Percentiles rank a stretch among this genome's conserved stretches.
Evolutionary conservation across 2,113 vertebrate species (phyloP).

Genomic region (Vireo altiloquus): DNA sequence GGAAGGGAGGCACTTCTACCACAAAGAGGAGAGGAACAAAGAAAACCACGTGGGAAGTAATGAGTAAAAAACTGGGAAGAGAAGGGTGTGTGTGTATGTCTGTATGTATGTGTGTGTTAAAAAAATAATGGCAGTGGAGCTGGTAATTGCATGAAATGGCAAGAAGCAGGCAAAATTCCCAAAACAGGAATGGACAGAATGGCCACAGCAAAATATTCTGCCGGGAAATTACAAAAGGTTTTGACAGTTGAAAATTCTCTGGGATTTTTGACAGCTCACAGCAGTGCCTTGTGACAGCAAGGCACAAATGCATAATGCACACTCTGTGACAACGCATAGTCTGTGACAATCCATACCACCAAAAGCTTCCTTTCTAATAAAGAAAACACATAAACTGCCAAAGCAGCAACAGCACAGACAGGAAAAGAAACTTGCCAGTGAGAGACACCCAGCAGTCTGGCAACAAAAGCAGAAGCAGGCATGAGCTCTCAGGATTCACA

Average conservation of each 20-base stretch:
- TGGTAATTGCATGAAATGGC: neutral
- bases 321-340: neutral
- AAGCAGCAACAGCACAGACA: neutral
- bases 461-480: neutral
- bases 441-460: neutral
- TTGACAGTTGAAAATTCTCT: neutral
- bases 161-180: neutral
- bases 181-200: neutral
- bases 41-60: neutral
- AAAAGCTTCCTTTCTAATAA: neutral
- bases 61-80: neutral
- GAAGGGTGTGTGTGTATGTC: rapidly evolving
- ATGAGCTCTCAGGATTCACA: neutral
- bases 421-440: neutral
- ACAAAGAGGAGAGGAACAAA: neutral
- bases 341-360: neutral
- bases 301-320: neutral
- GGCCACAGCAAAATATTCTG: neutral
- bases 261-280: neutral
- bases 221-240: rapidly evolving
- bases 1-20: neutral
- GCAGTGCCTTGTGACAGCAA: neutral
- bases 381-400: neutral
- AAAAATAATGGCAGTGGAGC: neutral
- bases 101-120: neutral